Evolutionary conservation across 2,888 invertebrate genomes (phyloP), one percentile per base, ranked within the genome.

Genomic region (Tuberolachnus salignus): DNA sequence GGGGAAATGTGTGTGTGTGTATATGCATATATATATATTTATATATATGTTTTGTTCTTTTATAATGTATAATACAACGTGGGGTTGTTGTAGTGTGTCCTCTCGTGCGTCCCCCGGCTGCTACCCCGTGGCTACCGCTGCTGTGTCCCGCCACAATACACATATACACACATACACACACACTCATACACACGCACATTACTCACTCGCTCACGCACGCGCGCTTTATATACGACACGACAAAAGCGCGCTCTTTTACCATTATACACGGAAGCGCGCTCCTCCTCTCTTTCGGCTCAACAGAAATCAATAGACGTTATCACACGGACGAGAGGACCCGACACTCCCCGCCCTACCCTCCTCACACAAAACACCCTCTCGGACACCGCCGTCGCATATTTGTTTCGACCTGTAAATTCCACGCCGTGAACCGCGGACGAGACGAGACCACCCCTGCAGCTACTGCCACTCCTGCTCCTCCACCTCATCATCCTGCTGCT

Each of bases 371-470:
- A 19, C 44, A 34, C 23, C 66, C 75, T 46, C 57, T 34, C 34
- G 34, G 34, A 34, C 34, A 26, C 78, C 44, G 8, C 69, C 51
- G 13, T 23, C 14, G 51, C n/a, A 51, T 21, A 10, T 14, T n/a
- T 23, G 69, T 67, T 78, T 59, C 78, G 78, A 78, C 78, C 78
- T 69, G 75, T 75, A 67, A 57, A 75, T 74, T 74, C 64, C 53
- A 16, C 23, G 53, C 64, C 44, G 23, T n/a, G n/a, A n/a, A n/a
- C n/a, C 23, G n/a, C 64, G 44, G 44, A 64, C 49, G 42, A 57
- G 59, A 71, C 44, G 44, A 42, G n/a, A 71, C 46, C 57, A 71
- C 42, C 34, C 34, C 13, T 11, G 16, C 70, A 6, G 10, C 16
- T 3, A 46, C 16, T 3, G 19, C 23, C n/a, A n/a, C n/a, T n/a